These are phyloP conservation scores for Dilophus febrilis DNA, from an alignment of 2,888 invertebrate species.

Conservation along the genomic window DNA sequence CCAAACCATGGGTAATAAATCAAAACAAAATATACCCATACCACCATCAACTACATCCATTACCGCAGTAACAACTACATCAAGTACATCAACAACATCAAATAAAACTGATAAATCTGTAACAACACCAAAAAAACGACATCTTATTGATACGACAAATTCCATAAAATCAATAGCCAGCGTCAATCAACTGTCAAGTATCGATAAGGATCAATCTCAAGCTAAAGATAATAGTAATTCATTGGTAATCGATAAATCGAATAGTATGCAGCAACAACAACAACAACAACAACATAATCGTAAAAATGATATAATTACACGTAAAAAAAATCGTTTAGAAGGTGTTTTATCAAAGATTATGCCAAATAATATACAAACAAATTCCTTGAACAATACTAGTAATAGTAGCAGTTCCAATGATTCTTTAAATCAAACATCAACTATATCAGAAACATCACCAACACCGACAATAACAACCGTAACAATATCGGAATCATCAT, in stretches of 20 bases:
- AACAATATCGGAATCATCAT: neutral
- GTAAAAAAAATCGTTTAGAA: slow-evolving; percentile 45
- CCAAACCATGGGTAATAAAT: neutral
- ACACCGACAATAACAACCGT: neutral
- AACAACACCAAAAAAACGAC: slow-evolving; percentile 58
- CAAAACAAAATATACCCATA: neutral
- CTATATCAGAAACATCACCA: neutral
- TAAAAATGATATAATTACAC: slow-evolving; percentile 39
- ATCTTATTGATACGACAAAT: slow-evolving; percentile 40
- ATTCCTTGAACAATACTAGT: no score
- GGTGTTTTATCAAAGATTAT: slow-evolving; percentile 44
- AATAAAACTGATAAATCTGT: slow-evolving; percentile 14
- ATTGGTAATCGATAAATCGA: neutral
- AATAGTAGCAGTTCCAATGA: neutral
- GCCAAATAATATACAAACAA: no score
- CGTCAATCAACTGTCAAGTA: neutral
- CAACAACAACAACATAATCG: slow-evolving; percentile 15
- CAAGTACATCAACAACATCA: no score
- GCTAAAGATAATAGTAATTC: neutral
- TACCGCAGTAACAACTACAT: no score
- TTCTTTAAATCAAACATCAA: neutral
- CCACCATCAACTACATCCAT: neutral
- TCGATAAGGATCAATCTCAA: neutral
- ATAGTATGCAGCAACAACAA: slow-evolving; percentile 23
- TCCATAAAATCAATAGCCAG: neutral